Conservation (phyloP, 1,140 invertebrate genomes). For the Diploscapter pachys region DNA sequence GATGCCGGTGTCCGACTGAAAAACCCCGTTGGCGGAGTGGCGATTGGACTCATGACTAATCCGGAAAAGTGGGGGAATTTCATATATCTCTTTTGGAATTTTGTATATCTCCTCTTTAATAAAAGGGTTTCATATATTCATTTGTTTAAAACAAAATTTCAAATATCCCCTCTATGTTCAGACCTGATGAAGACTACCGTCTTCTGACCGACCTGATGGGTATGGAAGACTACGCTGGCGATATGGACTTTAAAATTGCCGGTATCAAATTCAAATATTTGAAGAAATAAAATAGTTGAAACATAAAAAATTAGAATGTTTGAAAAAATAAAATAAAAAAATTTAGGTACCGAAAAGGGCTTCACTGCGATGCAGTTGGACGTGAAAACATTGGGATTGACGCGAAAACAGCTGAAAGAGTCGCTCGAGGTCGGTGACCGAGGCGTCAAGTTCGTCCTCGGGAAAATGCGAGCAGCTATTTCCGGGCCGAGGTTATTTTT, state of each 20-base stretch:
- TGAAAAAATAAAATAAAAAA: background rate
- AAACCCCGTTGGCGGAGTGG: constrained; percentile 84
- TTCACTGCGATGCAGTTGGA: constrained; percentile 85
- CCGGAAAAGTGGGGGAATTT: background rate
- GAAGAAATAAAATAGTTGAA: background rate
- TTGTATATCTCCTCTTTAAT: too few species aligned
- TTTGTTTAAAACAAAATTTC: background rate
- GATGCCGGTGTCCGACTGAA: constrained; percentile 85
- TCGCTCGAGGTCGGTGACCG: constrained; percentile 66
- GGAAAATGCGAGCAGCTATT: constrained; percentile 41
- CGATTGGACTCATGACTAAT: constrained; percentile 78
- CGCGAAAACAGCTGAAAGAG: constrained; percentile 82
- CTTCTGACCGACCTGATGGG: constrained; percentile 91
- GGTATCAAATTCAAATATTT: constrained; percentile 61
- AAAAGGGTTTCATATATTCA: background rate
- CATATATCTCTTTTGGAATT: too few species aligned
- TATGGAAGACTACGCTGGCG: constrained; percentile 95
- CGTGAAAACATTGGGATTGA: constrained; percentile 85
- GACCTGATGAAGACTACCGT: constrained; percentile 66
- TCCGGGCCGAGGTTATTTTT: constrained; percentile 8
- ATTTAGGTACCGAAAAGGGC: constrained; percentile 72
- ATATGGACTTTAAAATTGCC: constrained; percentile 99
- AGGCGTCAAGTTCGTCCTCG: constrained; percentile 49
- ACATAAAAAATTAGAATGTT: too few species aligned
- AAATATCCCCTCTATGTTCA: constrained; percentile 5